Evolutionary conservation across 2,797 vertebrate species (phyloP).

Genomic region (Morelia viridis): DNA sequence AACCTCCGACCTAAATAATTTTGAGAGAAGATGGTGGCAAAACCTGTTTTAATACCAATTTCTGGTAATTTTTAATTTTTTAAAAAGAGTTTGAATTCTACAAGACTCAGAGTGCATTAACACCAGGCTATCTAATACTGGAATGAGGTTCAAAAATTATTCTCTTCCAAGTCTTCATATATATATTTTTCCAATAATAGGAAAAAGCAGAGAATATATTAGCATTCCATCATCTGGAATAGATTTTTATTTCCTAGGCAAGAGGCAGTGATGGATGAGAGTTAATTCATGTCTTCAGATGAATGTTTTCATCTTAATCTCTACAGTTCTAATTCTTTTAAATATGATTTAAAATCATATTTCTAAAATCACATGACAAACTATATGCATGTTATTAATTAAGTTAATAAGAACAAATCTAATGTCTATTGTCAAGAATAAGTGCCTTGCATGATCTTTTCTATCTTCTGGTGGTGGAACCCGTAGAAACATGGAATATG

Average conservation of each 20-base stretch:
- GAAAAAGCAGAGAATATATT: neutral
- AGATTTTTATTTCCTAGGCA: neutral
- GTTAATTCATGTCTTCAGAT: neutral
- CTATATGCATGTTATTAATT: neutral
- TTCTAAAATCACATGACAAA: neutral
- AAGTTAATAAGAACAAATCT: slow-evolving; percentile 1
- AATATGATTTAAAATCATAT: neutral
- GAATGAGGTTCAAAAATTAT: neutral
- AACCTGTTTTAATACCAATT: neutral
- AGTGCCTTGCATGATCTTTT: slow-evolving; percentile 57
- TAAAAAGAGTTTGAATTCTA: neutral
- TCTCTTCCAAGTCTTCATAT: neutral
- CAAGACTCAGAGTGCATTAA: neutral
- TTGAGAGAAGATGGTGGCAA: neutral
- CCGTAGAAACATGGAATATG: slow-evolving; percentile 68
- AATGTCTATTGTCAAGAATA: slow-evolving; percentile 19
- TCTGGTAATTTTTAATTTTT: neutral
- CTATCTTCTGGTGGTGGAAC: slow-evolving; percentile 61
- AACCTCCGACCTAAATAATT: neutral
- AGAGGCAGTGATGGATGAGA: neutral
- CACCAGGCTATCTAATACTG: neutral
- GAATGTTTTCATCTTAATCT: neutral
- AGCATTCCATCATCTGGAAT: neutral
- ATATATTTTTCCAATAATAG: neutral
- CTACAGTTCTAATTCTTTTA: neutral